Evolutionary conservation across 2,888 invertebrate genomes (phyloP), one percentile per base, ranked within the genome.

Genomic region (Drosophila peninsularis): DNA sequence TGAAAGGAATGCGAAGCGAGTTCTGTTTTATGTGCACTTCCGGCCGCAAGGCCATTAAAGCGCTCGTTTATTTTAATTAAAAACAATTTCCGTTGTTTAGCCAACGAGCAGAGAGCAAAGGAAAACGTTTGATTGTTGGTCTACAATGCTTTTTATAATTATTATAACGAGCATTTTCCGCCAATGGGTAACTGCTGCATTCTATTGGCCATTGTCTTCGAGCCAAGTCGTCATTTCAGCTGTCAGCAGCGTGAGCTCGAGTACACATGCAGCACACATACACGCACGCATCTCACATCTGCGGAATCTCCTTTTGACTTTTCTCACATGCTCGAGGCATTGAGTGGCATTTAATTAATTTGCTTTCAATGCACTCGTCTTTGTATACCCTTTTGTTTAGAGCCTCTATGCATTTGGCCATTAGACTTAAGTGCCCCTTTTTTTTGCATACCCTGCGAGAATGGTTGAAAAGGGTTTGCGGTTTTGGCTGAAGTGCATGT

Each of bases 291-390:
- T 21, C 34, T 9, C 14, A 21, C 50, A 36, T 24, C 30, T 34
- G 19, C 44, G 49, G 42, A 54, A 49, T 39, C 24, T 19, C 19
- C 54, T n/a, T 68, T 57, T 62, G 62, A 66, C 62, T 66, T 77
- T 57, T 67, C 63, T 44, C 50, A 55, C 54, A 75, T 66, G 63
- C 37, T 52, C 36, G 30, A 32, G 60, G 61, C 62, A 61, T 77
- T 81, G 85, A 86, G 84, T 86, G 85, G 87, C 85, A 81, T 89
- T 89, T 86, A 88, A 86, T 86, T 86, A 86, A 88, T 83, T 88
- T 83, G 69, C 75, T 71, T 55, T 75, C 66, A 75, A 68, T 73
- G 66, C 64, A 62, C 55, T 71, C 52, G 50, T 56, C 42, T 60
- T 44, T 32, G 45, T 36, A 27, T 45, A 42, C 19, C 19, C 36